Evolutionary conservation across 2,888 invertebrate genomes (phyloP), one percentile per base, ranked within the genome.

Genomic region (Teleiodes luculella): DNA sequence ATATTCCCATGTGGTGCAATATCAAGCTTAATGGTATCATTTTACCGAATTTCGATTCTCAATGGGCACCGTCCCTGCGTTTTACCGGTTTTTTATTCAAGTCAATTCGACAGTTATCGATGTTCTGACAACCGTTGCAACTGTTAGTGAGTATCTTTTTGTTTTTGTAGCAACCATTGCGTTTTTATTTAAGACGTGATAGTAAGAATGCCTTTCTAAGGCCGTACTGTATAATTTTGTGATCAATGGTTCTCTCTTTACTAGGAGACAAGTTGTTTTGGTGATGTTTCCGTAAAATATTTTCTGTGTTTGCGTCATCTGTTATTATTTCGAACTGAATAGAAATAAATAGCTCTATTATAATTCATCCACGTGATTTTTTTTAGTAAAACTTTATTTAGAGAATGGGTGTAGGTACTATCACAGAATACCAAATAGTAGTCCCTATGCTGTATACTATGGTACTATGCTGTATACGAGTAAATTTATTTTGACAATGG

Each of bases 1-100:
- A 70, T 64, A 74, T 70, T 80, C 85, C 82, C 82, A 71, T 70
- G 77, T 61, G 81, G 80, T 78, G 68, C 76, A 78, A 81, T 80
- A 83, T 81, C 78, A 78, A 78, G 73, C 73, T 71, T 86, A 88
- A 88, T 87, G 83, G 80, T 77, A 78, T 83, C 80, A 86, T 87
- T 87, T 53, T 83, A 82, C 76, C 74, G 78, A 77, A 78, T 77
- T 80, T 71, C 63, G 67, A 69, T 66, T 64, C 71, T 72, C 81
- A 72, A 80, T 77, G 74, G 78, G 68, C 72, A 62, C 58, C 66
- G 64, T 74, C 66, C 65, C 70, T 63, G 62, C 62, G 64, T 74
- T 68, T 70, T 74, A 61, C 61, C 61, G 64, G 56, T 63, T 74
- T 77, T 78, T 75, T 48, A 74, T 80, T 76, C 73, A 64, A 59